Percentiles rank a stretch among this genome's conserved stretches.
Conservation (phyloP, 2,113 vertebrate genomes). For the Pelecanoides urinatrix region DNA sequence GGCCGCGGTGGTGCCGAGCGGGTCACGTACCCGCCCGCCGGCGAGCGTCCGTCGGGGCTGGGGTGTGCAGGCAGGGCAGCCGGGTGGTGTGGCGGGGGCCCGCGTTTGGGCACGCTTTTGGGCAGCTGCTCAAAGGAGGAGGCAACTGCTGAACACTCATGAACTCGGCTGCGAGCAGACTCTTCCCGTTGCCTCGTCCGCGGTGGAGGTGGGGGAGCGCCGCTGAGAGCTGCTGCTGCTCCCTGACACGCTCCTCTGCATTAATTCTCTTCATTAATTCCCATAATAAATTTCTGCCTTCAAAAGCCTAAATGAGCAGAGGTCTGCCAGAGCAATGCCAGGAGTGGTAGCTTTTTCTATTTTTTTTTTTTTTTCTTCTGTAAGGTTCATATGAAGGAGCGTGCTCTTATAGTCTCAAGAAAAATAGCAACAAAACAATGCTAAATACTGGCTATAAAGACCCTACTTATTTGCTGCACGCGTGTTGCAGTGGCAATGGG, state of each 20-base stretch:
- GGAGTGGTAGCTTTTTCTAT: background rate
- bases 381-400: background rate
- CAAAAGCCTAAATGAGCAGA: background rate
- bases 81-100: background rate
- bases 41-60: background rate
- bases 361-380: background rate
- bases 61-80: background rate
- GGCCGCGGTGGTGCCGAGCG: accelerated
- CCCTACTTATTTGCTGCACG: background rate
- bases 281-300: background rate
- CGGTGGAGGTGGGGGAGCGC: background rate
- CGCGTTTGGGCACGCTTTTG: background rate
- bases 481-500: background rate
- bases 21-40: background rate
- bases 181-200: background rate
- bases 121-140: background rate
- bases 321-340: background rate
- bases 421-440: background rate
- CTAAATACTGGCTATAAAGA: background rate
- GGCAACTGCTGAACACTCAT: background rate
- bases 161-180: background rate
- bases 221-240: background rate
- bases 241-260: background rate
- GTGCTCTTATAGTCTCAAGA: background rate
- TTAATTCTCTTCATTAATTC: background rate